Conservation (phyloP, 2,888 invertebrate genomes). For the Meteorus cinctellus region DNA sequence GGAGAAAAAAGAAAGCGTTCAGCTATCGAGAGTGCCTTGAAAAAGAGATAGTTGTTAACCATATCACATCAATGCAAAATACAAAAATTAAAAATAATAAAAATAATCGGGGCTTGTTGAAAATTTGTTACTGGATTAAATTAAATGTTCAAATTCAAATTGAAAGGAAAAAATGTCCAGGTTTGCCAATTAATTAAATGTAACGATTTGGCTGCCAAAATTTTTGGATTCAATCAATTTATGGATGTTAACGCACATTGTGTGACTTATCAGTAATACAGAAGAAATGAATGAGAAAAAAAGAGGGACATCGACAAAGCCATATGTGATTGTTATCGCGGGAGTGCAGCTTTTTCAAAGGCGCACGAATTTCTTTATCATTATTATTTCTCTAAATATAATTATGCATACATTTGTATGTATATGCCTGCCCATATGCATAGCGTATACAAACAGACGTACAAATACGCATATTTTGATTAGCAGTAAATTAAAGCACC, state of each 20-base stretch:
- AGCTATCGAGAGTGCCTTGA: conserved; percentile 42
- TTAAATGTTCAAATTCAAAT: background rate
- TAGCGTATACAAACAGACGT: too few species aligned
- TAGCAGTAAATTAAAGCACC: background rate
- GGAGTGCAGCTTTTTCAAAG: background rate
- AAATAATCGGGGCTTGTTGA: background rate
- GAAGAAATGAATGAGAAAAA: background rate
- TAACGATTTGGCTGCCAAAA: conserved; percentile 28
- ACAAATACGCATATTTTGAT: background rate
- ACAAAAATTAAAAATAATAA: conserved; percentile 16
- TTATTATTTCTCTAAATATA: background rate
- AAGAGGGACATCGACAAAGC: background rate
- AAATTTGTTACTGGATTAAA: conserved; percentile 19
- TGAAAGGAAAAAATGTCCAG: conserved; percentile 16
- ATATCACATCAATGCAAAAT: conserved; percentile 33
- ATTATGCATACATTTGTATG: background rate
- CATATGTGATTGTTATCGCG: background rate
- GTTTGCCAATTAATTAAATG: background rate
- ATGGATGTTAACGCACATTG: conserved; percentile 8
- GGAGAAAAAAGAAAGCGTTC: conserved; percentile 20
- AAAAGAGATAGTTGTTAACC: conserved; percentile 36
- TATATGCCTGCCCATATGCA: background rate
- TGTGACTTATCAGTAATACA: conserved; percentile 15
- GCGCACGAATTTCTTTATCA: background rate
- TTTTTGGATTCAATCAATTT: conserved; percentile 27